phyloP scores from a whole-genome alignment of 2,113 vertebrate species.

The Sigmodon hispidus region DNA sequence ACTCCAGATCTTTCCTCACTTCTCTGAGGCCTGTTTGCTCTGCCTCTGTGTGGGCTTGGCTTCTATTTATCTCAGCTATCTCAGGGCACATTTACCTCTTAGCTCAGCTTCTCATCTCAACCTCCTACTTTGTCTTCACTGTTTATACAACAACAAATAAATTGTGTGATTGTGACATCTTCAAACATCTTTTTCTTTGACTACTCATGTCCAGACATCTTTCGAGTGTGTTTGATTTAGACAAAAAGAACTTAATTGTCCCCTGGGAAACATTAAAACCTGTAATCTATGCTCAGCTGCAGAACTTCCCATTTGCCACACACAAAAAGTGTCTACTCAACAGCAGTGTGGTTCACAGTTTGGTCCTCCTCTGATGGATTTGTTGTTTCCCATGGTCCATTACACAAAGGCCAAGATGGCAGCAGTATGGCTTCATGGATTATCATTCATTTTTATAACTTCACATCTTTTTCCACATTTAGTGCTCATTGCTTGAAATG shows the following conservation, averaged over 20 bases:
- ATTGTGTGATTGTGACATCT: slow-evolving; percentile 4
- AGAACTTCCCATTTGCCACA: not conserved
- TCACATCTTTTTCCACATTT: not conserved
- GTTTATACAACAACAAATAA: not conserved
- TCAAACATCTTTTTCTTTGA: not conserved
- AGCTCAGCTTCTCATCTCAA: not conserved
- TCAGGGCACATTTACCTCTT: not conserved
- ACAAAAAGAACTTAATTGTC: not conserved
- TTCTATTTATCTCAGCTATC: not conserved
- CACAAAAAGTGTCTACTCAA: not conserved
- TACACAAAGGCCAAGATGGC: not conserved
- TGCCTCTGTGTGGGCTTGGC: not conserved
- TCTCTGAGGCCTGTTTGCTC: not conserved
- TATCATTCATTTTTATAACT: slow-evolving; percentile 25
- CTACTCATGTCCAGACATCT: not conserved
- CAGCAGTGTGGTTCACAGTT: not conserved
- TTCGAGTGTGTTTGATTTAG: not conserved
- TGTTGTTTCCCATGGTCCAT: not conserved
- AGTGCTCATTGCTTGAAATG: not conserved
- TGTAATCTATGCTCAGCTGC: not conserved
- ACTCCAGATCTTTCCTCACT: not conserved
- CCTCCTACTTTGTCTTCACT: not conserved
- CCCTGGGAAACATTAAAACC: not conserved
- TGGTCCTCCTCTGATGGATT: not conserved
- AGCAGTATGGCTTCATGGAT: not conserved